Percentiles rank a stretch among this genome's conserved stretches.
These are phyloP conservation scores for Spheniscus humboldti DNA, from an alignment of 2,797 vertebrate species.

Conservation along the genomic window DNA sequence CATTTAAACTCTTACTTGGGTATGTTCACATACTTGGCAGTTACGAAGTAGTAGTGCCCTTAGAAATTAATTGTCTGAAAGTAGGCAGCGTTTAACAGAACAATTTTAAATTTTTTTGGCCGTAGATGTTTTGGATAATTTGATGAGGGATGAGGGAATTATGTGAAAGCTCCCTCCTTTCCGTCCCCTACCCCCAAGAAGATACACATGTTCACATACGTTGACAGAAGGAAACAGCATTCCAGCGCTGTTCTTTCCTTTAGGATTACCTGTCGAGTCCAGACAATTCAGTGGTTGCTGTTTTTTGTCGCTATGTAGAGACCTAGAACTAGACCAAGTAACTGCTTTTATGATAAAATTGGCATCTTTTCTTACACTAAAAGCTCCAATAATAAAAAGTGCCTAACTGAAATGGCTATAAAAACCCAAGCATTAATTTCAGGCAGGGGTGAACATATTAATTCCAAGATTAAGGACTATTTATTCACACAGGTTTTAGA, in stretches of 20 bases:
- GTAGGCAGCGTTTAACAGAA: neutral
- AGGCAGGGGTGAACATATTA: neutral
- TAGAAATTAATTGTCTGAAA: neutral
- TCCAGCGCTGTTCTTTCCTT: neutral
- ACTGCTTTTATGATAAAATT: neutral
- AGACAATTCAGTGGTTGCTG: neutral
- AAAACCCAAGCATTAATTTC: constrained; percentile 16
- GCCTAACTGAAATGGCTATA: neutral
- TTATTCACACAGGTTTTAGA: constrained; percentile 6
- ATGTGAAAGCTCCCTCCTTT: neutral
- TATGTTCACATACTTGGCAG: neutral
- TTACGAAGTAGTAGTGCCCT: neutral
- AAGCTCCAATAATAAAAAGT: neutral
- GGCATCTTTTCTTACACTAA: neutral
- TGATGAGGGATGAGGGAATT: neutral
- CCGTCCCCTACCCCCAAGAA: neutral
- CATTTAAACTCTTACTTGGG: neutral
- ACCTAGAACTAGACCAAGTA: neutral
- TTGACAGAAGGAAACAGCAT: neutral
- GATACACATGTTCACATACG: neutral
- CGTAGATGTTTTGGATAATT: neutral
- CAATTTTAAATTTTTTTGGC: neutral
- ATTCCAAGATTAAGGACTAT: neutral
- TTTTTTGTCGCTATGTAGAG: neutral
- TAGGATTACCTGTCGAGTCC: neutral